Conservation (phyloP, 1,140 invertebrate genomes). For the Zaprionus ornatus region DNA sequence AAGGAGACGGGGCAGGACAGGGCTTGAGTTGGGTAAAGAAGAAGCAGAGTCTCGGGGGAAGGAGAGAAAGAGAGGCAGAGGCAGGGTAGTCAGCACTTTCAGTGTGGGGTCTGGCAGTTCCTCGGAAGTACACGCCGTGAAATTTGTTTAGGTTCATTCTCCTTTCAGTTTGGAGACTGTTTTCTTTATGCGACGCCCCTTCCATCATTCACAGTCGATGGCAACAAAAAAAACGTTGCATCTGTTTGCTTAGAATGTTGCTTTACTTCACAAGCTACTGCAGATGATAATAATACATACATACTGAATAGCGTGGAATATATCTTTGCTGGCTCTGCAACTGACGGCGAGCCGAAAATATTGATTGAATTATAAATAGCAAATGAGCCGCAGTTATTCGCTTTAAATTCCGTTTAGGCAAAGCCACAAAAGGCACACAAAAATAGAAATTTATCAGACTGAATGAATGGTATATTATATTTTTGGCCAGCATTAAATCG, state of each 20-base stretch:
- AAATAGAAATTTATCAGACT: background rate
- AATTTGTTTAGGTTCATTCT: constrained; percentile 66
- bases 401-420: constrained; percentile 1
- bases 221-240: constrained; percentile 16
- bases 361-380: constrained; percentile 36
- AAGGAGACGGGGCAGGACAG: background rate
- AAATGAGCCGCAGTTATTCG: background rate
- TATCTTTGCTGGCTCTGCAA: background rate
- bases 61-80: background rate
- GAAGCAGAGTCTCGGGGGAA: background rate
- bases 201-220: constrained; percentile 21
- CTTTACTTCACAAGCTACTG: constrained; percentile 28
- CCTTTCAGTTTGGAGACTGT: background rate
- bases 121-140: constrained; percentile 43
- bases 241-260: constrained; percentile 34
- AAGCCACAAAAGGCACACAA: background rate
- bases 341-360: constrained; percentile 4
- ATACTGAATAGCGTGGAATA: background rate
- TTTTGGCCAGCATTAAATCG: background rate
- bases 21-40: background rate
- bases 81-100: constrained; percentile 6
- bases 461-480: background rate
- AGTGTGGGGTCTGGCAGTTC: constrained; percentile 19
- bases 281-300: background rate
- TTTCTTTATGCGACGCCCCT: constrained; percentile 10